Conservation (phyloP, 2,797 vertebrate species). For the Babyrousa celebensis region DNA sequence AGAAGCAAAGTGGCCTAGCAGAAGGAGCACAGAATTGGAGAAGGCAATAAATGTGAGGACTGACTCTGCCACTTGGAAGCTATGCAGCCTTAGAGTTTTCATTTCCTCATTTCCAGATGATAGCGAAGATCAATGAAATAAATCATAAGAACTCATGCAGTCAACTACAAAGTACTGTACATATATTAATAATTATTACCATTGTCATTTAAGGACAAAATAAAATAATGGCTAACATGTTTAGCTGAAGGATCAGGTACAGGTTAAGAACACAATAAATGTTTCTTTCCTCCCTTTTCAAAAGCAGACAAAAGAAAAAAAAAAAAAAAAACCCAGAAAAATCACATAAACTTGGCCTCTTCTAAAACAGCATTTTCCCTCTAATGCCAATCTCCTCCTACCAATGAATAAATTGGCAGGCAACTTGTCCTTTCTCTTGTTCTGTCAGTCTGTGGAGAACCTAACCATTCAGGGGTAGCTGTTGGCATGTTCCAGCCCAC, state of each 20-base stretch:
- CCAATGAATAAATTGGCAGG: not conserved
- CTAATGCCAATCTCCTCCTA: not conserved
- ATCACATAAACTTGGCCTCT: not conserved
- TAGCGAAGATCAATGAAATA: constrained; percentile 34
- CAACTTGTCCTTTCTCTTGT: not conserved
- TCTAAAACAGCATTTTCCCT: not conserved
- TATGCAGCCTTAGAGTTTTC: not conserved
- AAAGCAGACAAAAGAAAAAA: constrained; percentile 33
- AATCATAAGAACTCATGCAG: not conserved
- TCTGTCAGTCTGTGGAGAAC: not conserved
- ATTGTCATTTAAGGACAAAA: constrained; percentile 13
- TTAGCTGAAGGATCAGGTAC: not conserved
- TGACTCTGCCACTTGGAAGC: not conserved
- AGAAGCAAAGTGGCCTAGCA: not conserved
- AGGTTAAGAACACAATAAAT: constrained; percentile 21
- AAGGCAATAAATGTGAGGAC: not conserved
- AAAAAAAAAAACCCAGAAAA: not conserved
- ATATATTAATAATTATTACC: not conserved
- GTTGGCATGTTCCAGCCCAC: not conserved
- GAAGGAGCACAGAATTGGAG: not conserved
- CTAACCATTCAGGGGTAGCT: not conserved
- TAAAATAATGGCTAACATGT: not conserved
- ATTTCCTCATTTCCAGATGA: constrained; percentile 14
- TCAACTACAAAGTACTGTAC: not conserved
- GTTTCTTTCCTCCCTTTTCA: constrained; percentile 24